Base-by-base conservation (phyloP, 2,797 vertebrate genomes). In the Acropternis orthonyx region DNA sequence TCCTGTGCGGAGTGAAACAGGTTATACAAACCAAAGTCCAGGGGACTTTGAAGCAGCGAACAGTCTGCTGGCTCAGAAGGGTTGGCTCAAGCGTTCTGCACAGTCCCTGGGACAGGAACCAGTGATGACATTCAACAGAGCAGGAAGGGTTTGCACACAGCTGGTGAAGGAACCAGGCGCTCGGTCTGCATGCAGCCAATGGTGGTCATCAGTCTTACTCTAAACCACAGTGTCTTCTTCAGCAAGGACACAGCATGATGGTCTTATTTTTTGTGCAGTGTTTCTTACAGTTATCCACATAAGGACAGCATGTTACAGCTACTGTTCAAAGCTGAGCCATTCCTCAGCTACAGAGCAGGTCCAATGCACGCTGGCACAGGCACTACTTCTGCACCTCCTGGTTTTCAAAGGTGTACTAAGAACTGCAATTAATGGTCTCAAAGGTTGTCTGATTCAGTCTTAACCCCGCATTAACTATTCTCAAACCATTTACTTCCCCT, bases 1-100 rank as follows among this genome's bases (percentile, higher is more conserved):
- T 77, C 48, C 46, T 0, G 0, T 0, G 4, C 6, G 0, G 3
- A 34, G 20, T 3, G 36, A 36, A 37, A 44, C 5, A 12, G 23
- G 52, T 62, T 32, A 71, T 3, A 41, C 21, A 10, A 39, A 51
- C 26, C 37, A 74, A 27, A 49, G 1, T n/a, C 26, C 4, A 43
- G 9, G 44, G 32, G 36, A 51, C 23, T 41, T 52, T 3, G 12
- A 51, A 68, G 37, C 55, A 67, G 68, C 16, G 48, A 34, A 65
- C 34, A 56, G 59, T 10, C 23, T n/a, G 27, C 37, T 23, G 34
- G 24, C 54, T 30, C 32, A 26, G 63, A 41, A 84, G 19, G 72
- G 48, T 37, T 67, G 39, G n/a, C 41, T 71, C 46, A 30, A 56
- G 14, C 2, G 23, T 37, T 21, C 61, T 22, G 26, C 44, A 56